A percentile compares a stretch with the other conserved stretches of the same genome.
Evolutionary conservation across 2,888 invertebrate genomes (phyloP).

Genomic region (Acronicta alni): DNA sequence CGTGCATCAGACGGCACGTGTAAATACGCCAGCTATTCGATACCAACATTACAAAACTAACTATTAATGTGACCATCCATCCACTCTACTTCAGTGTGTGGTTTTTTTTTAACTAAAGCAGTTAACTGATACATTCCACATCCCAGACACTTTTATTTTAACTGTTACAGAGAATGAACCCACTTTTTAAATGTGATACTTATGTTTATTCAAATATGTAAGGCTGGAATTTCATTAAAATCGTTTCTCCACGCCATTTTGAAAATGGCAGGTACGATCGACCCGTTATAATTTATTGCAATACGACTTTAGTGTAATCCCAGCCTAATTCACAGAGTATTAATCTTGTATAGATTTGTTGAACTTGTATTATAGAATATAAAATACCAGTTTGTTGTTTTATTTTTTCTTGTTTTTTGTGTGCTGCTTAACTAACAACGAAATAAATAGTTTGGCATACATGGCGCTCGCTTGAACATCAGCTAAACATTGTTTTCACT

Average conservation of each 20-base stretch:
- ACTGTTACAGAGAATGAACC: constrained; percentile 45
- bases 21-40: constrained; percentile 74
- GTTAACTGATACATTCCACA: constrained; percentile 71
- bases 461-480: neutral
- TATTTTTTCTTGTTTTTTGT: constrained; percentile 50
- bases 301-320: constrained; percentile 59
- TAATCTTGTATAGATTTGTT: constrained; percentile 81
- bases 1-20: constrained; percentile 74
- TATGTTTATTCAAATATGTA: constrained; percentile 51
- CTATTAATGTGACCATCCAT: constrained; percentile 45
- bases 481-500: too few relatives aligned
- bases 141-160: constrained; percentile 46
- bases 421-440: constrained; percentile 51
- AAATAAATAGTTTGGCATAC: constrained; percentile 27
- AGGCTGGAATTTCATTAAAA: constrained; percentile 48
- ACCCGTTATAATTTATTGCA: constrained; percentile 6
- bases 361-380: constrained; percentile 80
- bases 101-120: constrained; percentile 61
- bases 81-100: constrained; percentile 72
- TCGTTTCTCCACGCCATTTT: constrained; percentile 26
- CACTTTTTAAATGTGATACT: constrained; percentile 46
- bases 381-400: constrained; percentile 60
- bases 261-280: constrained; percentile 15
- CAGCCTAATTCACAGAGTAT: constrained; percentile 69
- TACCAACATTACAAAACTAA: constrained; percentile 56